Percentiles rank a stretch among this genome's conserved stretches.
These are phyloP conservation scores for Semnornis frantzii DNA, from an alignment of 2,113 vertebrate species.

Conservation along the genomic window DNA sequence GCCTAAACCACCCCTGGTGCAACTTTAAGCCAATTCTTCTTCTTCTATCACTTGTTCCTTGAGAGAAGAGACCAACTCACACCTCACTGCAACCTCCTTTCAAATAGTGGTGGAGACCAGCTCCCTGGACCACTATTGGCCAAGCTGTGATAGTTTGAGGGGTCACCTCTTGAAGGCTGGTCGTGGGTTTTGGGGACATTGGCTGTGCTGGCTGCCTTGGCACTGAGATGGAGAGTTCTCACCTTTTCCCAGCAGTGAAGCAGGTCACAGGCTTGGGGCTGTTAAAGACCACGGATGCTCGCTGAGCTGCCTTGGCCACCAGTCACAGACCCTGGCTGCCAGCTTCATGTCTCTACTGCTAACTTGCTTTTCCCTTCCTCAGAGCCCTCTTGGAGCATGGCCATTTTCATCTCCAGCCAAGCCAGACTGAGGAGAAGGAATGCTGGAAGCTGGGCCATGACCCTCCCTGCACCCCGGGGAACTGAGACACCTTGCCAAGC, in stretches of 20 bases:
- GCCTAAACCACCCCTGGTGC: neutral
- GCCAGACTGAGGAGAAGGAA: neutral
- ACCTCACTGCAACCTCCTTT: neutral
- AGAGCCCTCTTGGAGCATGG: neutral
- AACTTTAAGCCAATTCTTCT: neutral
- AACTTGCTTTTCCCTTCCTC: neutral
- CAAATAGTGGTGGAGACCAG: neutral
- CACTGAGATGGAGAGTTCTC: neutral
- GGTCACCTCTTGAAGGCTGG: neutral
- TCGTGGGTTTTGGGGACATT: accelerated
- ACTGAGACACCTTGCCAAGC: neutral
- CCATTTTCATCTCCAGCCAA: neutral
- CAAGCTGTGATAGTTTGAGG: neutral
- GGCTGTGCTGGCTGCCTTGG: neutral
- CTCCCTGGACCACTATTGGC: neutral
- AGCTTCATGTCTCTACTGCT: neutral
- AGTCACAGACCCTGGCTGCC: accelerated
- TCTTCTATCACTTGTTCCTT: neutral
- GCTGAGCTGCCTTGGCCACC: neutral
- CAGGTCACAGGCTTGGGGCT: neutral
- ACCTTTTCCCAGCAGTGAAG: neutral
- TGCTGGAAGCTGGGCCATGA: neutral
- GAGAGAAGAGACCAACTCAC: neutral
- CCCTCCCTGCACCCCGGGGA: neutral
- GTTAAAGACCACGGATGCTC: neutral